These are phyloP conservation scores for Solenodon paradoxus DNA, from an alignment of 2,113 vertebrate species.

Conservation along the genomic window DNA sequence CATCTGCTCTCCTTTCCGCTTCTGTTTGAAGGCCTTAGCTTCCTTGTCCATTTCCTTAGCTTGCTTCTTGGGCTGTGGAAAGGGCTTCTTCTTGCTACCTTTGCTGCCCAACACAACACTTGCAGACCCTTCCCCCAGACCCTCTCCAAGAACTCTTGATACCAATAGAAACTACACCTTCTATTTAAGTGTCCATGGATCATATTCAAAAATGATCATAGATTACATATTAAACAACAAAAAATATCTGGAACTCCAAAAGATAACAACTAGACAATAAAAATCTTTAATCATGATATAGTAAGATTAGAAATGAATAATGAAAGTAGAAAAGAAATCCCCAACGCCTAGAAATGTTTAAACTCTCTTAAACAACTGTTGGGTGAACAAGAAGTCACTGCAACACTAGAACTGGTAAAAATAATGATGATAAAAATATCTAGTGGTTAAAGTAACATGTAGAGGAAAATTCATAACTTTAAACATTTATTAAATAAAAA, in stretches of 20 bases:
- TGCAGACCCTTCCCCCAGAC: too few species aligned
- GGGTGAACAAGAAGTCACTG: not conserved
- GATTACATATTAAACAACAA: not conserved
- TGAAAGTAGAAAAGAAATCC: not conserved
- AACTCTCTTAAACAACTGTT: not conserved
- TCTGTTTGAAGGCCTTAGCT: too few species aligned
- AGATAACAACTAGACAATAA: not conserved
- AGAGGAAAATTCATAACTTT: too few species aligned
- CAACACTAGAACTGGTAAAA: not conserved
- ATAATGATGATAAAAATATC: not conserved
- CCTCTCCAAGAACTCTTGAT: too few species aligned
- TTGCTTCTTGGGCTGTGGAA: too few species aligned
- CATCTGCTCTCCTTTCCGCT: too few species aligned
- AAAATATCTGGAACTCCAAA: not conserved
- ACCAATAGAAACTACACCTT: not conserved
- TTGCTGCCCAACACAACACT: too few species aligned
- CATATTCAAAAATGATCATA: not conserved
- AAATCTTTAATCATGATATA: not conserved
- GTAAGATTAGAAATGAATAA: not conserved
- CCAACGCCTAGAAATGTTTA: not conserved
- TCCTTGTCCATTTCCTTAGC: too few species aligned
- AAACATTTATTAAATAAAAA: too few species aligned
- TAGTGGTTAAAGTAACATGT: too few species aligned
- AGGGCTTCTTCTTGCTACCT: too few species aligned
- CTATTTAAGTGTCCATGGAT: not conserved